Evolutionary conservation across 2,888 invertebrate genomes (phyloP), one percentile per base, ranked within the genome.

Genomic region (Cheilosia soror): DNA sequence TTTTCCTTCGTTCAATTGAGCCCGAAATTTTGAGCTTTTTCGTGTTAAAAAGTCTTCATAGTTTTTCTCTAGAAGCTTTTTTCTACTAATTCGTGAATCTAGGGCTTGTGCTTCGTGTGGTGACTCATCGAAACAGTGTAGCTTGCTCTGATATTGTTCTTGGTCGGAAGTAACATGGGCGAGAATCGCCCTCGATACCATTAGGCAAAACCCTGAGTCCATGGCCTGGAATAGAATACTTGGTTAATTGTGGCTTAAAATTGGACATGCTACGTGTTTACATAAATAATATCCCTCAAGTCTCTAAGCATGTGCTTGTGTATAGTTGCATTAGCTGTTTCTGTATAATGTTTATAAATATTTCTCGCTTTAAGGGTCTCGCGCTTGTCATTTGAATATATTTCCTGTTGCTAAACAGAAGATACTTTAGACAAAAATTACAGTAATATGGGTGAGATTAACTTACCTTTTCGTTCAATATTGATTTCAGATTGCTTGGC

Each of bases 161-260:
- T 75, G 83, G 1, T 73, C 80, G 4, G 60, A 27, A 15, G 44
- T 37, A 0, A 62, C 69, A 57, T 80, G 66, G 1, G 80, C 60
- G 5, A 85, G 55, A 29, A 85, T 55, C 11, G 80, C 72, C 20
- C 60, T 71, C 0, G 80, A 85, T 7, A 76, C 57, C 80, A 85
- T 85, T 33, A 85, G 60, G 5, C 66, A 55, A 29, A 85, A 80
- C 1, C 71, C 75, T 4, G 75, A 49, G 20, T 85, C 85, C 66
- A 80, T 80, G 13, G 60, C 47, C 85, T 85, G 9, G 3, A 77
- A 75, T 25, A 13, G 7, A 20, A 49, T 5, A 33, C 4, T 4
- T 13, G 4, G 0, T 4, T 29, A 27, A 4, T 27, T 11, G 9
- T 9, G 7, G 25, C 11, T 15, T 27, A 5, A 62, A 62, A 5